A percentile compares a stretch with the other conserved stretches of the same genome.
Conservation (phyloP, 2,113 vertebrate genomes). For the Rhea americana region DNA sequence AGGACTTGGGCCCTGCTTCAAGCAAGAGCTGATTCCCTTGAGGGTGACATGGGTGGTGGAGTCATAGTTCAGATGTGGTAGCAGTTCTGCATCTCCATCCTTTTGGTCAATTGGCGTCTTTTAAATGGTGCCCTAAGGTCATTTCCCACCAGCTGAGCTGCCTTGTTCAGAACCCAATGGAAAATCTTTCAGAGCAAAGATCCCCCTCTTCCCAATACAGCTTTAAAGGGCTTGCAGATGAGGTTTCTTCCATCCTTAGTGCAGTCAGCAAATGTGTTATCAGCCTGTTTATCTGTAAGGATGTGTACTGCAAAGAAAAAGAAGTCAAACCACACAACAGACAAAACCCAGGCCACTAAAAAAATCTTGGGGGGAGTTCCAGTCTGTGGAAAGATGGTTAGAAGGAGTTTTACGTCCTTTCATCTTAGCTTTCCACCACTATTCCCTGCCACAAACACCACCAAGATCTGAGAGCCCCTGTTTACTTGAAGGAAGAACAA, state of each 20-base stretch:
- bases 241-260: not conserved
- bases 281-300: not conserved
- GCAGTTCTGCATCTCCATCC: not conserved
- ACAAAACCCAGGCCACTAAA: not conserved
- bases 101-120: not conserved
- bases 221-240: not conserved
- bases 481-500: not conserved
- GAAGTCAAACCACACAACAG: not conserved
- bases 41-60: not conserved
- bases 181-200: not conserved
- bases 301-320: not conserved
- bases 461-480: not conserved
- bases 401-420: not conserved
- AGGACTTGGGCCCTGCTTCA: not conserved
- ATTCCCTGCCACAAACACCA: not conserved
- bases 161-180: not conserved
- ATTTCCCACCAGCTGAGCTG: not conserved
- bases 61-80: not conserved
- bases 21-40: not conserved
- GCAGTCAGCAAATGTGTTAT: not conserved
- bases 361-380: not conserved
- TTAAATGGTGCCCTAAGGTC: accelerated
- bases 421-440: not conserved
- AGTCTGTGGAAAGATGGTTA: not conserved
- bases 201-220: not conserved